Base-by-base conservation (phyloP, 2,888 invertebrate species). In the Piscicola geometra region DNA sequence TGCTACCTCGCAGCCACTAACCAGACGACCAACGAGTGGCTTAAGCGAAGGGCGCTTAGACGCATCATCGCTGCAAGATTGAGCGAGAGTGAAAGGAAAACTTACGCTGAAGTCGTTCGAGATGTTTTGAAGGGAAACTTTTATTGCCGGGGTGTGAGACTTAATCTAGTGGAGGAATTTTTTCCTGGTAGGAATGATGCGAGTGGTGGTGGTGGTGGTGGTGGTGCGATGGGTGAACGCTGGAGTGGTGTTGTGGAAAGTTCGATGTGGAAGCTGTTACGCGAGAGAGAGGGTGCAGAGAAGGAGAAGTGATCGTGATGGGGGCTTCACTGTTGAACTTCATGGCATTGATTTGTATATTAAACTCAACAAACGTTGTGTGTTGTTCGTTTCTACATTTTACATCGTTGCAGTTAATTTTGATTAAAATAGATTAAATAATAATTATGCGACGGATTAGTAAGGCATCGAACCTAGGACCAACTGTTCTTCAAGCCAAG, bases 1-100 rank as follows among this genome's bases (percentile, higher is more conserved):
- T 12, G 82, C 33, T 83, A 81, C 78, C 81, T 84, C 21, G 76
- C 82, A n/a, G 56, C 77, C 35, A 81, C 79, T 68, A 85, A 85
- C 78, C 82, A 84, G 77, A 85, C 85, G 3, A 84, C 84, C 33
- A 84, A 84, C 73, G 85, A 85, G 77, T 79, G 83, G 36, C 82
- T 84, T 79, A 84, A 84, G 78, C 56, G 52, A 28, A 25, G 75
- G 33, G 28, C 5, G 25, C 41, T 78, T 9, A 36, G 32, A n/a
- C 32, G 18, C 25, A n/a, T 35, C 5, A 18, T 25, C 1, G n/a
- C 9, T 25, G 32, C 32, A 41, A 67, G 68, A n/a, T 32, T 35
- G 25, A 50, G 18, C 33, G 21, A 5, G 25, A 28, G 12, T n/a
- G 71, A 25, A 50, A 71, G 50, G 33, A 15, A 33, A 21, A 3